These are phyloP conservation scores for Eulemur coronatus DNA, from an alignment of 2,797 vertebrate species.

Conservation along the genomic window DNA sequence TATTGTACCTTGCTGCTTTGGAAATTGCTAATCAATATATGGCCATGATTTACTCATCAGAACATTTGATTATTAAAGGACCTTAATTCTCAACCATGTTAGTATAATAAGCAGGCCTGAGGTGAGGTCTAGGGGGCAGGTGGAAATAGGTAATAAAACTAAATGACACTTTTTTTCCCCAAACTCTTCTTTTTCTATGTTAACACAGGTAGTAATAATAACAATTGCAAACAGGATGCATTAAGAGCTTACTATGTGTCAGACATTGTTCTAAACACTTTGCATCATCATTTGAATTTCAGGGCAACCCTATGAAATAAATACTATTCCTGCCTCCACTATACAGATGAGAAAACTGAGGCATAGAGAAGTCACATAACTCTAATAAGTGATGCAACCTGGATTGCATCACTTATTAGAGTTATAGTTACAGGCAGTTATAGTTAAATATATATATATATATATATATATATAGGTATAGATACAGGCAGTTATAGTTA, in stretches of 20 bases:
- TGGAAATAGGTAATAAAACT: slow-evolving; percentile 23
- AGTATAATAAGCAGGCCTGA: background rate
- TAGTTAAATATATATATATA: background rate
- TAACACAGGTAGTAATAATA: background rate
- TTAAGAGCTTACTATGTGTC: background rate
- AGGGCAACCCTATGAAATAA: background rate
- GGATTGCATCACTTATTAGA: background rate
- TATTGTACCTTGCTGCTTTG: background rate
- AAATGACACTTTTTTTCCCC: background rate
- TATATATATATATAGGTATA: no score
- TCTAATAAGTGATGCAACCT: background rate
- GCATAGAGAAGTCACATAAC: background rate
- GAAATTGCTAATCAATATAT: slow-evolving; percentile 25
- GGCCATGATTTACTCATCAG: background rate
- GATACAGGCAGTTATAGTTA: background rate
- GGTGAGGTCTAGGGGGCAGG: background rate
- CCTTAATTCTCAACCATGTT: background rate
- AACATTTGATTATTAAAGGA: slow-evolving; percentile 22
- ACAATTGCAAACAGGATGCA: background rate
- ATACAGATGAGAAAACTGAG: background rate
- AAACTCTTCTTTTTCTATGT: background rate
- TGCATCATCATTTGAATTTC: slow-evolving; percentile 20
- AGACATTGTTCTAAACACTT: background rate
- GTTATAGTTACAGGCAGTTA: background rate
- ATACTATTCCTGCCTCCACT: background rate